A percentile compares a stretch with the other conserved stretches of the same genome.
Evolutionary conservation across 2,888 invertebrate genomes (phyloP).

Genomic region (Ormyrus rosae): DNA sequence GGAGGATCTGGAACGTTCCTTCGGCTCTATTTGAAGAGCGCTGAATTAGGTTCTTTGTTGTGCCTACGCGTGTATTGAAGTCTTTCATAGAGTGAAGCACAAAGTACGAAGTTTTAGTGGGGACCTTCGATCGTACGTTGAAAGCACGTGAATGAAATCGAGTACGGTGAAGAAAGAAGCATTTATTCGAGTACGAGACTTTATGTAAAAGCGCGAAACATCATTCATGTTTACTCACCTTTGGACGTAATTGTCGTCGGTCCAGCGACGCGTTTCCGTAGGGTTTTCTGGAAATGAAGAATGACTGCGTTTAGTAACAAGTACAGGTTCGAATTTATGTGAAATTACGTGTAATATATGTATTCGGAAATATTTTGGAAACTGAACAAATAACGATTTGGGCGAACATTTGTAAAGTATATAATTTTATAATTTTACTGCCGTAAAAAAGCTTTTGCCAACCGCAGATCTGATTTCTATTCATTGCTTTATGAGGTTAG

Average conservation of each 20-base stretch:
- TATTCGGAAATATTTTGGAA: too few relatives aligned
- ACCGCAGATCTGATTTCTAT: conserved; percentile 28
- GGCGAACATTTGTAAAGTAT: too few relatives aligned
- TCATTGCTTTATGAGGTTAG: conserved; percentile 23
- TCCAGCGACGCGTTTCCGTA: conserved; percentile 18
- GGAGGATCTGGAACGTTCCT: conserved; percentile 39
- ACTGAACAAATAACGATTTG: too few relatives aligned
- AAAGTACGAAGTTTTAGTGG: conserved; percentile 26
- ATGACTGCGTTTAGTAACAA: background rate
- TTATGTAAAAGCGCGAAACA: conserved; percentile 20
- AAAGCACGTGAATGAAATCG: conserved; percentile 4
- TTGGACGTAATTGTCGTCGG: conserved; percentile 29
- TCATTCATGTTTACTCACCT: conserved; percentile 47
- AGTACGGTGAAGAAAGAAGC: conserved; percentile 9
- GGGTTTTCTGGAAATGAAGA: conserved; percentile 33
- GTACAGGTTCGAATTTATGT: too few relatives aligned
- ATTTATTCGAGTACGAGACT: conserved; percentile 16
- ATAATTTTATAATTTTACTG: too few relatives aligned
- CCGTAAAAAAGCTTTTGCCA: background rate
- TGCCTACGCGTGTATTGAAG: conserved; percentile 5
- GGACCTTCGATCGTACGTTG: background rate
- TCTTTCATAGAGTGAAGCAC: conserved; percentile 26
- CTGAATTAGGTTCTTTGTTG: conserved; percentile 25
- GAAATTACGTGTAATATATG: too few relatives aligned
- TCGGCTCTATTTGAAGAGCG: conserved; percentile 23